These are phyloP conservation scores for Hemitrygon akajei DNA, from an alignment of 2,797 vertebrate species.

Conservation along the genomic window DNA sequence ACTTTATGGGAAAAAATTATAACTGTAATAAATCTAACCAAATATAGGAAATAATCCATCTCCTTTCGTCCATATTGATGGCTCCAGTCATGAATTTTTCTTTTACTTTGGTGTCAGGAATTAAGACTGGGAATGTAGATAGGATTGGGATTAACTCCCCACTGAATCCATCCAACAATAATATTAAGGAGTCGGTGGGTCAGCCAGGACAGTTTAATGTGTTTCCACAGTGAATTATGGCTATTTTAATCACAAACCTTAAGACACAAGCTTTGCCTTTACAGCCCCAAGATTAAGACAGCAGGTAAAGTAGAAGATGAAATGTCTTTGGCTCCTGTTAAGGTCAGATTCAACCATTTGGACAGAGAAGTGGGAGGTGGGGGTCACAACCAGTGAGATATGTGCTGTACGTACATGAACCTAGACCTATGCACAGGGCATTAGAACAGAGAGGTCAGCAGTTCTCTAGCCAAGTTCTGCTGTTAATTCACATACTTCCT, in stretches of 20 bases:
- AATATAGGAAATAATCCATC: neutral
- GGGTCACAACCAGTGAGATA: neutral
- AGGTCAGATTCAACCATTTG: neutral
- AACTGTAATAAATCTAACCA: neutral
- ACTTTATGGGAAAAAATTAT: neutral
- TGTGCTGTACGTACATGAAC: neutral
- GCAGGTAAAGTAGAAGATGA: neutral
- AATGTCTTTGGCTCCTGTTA: neutral
- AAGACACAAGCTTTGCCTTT: neutral
- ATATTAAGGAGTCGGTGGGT: neutral
- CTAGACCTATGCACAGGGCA: neutral
- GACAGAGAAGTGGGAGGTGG: neutral
- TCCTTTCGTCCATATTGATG: neutral
- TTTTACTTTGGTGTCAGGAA: neutral
- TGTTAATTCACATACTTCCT: neutral
- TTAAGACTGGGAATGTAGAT: neutral
- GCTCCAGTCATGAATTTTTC: neutral
- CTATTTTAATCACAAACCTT: neutral
- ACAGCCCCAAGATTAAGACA: neutral
- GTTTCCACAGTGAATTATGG: neutral
- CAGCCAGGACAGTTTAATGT: neutral
- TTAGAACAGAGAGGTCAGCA: neutral
- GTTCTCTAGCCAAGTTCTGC: neutral
- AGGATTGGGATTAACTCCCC: neutral
- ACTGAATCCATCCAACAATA: neutral